phyloP scores from a whole-genome alignment of 2,888 invertebrate species.

The Lagria hirta region DNA sequence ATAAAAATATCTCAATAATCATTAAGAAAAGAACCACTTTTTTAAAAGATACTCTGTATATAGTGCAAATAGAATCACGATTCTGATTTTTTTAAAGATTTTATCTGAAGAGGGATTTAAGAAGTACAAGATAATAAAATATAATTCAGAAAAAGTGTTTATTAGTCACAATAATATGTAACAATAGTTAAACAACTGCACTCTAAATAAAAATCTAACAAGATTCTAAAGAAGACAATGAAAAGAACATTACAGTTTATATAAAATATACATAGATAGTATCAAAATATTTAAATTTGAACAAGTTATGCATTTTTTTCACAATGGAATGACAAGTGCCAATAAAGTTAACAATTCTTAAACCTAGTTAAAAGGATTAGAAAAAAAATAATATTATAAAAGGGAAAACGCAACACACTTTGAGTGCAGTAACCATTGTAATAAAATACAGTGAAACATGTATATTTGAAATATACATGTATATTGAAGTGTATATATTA shows the following conservation, averaged over 20 bases:
- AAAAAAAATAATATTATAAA: conserved; percentile 11
- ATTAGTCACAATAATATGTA: conserved; percentile 47
- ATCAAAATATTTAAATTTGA: conserved; percentile 31
- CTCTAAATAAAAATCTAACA: conserved; percentile 32
- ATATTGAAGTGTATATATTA: conserved; percentile 41
- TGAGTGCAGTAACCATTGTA: conserved; percentile 46
- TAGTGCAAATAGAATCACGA: no score
- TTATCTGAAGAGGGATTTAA: no score
- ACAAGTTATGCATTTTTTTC: conserved; percentile 27
- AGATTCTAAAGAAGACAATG: conserved; percentile 19
- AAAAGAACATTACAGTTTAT: conserved; percentile 36
- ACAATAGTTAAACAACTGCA: conserved; percentile 48
- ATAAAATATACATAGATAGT: conserved; percentile 37
- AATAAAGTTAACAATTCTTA: conserved; percentile 28
- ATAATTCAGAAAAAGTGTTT: conserved; percentile 44
- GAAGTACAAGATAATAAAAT: conserved; percentile 9
- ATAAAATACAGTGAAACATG: conserved; percentile 37
- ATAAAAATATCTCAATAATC: no score
- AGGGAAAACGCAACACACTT: conserved; percentile 8
- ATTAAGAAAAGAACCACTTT: no score
- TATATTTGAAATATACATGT: conserved; percentile 35
- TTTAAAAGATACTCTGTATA: no score
- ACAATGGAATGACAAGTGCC: conserved; percentile 41
- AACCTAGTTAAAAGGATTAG: conserved; percentile 36
- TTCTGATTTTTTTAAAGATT: no score